These are phyloP conservation scores for Mellivora capensis DNA, from an alignment of 2,113 vertebrate genomes.

Conservation along the genomic window DNA sequence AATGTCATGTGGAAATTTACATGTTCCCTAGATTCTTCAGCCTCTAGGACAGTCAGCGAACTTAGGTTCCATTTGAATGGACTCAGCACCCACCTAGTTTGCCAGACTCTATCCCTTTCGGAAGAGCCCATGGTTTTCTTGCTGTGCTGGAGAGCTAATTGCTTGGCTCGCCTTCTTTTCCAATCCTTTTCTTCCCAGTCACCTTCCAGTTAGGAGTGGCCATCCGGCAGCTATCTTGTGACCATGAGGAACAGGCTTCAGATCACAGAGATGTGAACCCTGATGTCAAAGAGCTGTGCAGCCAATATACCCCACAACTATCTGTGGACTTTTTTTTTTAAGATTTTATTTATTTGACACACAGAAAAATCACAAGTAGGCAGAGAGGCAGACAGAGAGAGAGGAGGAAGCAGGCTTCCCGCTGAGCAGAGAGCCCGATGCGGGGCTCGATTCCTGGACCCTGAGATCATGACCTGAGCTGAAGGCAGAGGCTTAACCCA, in stretches of 20 bases:
- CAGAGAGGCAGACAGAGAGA: too few relatives aligned
- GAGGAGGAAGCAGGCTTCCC: too few relatives aligned
- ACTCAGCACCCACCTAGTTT: neutral
- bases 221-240: neutral
- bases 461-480: too few relatives aligned
- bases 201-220: neutral
- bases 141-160: neutral
- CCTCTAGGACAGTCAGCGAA: neutral
- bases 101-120: neutral
- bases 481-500: too few relatives aligned
- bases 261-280: neutral
- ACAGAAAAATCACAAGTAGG: too few relatives aligned
- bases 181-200: neutral
- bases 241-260: neutral
- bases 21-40: neutral
- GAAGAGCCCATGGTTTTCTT: neutral
- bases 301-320: neutral
- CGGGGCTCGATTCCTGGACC: too few relatives aligned
- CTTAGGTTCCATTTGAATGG: too few relatives aligned
- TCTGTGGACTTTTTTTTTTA: neutral
- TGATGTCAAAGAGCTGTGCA: neutral
- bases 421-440: too few relatives aligned
- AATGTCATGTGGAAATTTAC: neutral
- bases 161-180: neutral
- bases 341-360: too few relatives aligned